phyloP scores from a whole-genome alignment of 2,113 vertebrate genomes.

The Axis porcinus region DNA sequence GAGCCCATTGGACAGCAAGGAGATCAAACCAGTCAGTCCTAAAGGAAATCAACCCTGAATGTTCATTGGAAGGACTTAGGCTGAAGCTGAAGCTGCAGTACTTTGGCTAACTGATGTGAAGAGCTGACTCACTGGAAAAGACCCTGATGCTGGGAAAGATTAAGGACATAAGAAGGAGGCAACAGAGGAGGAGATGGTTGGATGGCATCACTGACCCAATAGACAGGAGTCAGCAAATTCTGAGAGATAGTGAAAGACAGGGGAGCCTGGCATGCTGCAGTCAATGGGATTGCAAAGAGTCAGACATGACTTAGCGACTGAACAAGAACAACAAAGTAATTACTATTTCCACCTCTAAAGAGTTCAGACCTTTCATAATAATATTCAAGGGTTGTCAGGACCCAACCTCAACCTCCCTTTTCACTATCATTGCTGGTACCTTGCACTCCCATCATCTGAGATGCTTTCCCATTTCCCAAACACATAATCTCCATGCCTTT shows the following conservation, averaged over 20 bases:
- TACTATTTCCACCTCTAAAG: neutral
- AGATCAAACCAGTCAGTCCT: neutral
- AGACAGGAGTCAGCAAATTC: neutral
- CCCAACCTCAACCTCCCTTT: neutral
- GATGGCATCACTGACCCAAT: neutral
- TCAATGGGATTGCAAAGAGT: accelerated
- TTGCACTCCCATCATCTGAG: neutral
- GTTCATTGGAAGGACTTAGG: neutral
- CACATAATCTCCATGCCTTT: neutral
- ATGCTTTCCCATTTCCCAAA: neutral
- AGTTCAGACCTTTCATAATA: neutral
- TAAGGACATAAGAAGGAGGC: neutral
- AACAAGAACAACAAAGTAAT: neutral
- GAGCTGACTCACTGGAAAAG: neutral
- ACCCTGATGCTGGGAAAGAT: neutral
- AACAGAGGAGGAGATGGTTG: neutral
- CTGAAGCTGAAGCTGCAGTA: neutral
- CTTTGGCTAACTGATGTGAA: neutral
- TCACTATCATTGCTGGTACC: neutral
- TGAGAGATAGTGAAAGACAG: neutral
- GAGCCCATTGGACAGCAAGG: neutral
- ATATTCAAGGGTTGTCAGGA: neutral
- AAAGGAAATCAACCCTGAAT: neutral
- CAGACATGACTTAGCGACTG: neutral
- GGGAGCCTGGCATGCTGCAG: neutral